Evolutionary conservation across 2,113 vertebrate genomes (phyloP).

Genomic region (Eptatretus burgeri): DNA sequence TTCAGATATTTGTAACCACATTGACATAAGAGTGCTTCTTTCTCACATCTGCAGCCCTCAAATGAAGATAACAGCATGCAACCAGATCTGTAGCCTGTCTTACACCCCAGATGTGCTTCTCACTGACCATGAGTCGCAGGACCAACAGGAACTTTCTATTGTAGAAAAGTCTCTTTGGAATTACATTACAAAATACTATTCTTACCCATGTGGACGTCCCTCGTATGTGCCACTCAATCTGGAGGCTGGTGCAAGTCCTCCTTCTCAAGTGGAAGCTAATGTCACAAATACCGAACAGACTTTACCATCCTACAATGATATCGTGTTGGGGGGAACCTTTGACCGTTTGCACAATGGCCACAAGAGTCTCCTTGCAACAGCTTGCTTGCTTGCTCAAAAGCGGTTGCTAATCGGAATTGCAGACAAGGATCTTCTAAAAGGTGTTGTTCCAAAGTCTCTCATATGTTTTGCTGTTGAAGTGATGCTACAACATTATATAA

Average conservation of each 20-base stretch:
- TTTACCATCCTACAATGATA: not conserved
- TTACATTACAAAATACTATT: too few relatives aligned
- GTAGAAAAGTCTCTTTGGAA: too few relatives aligned
- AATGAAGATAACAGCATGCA: not conserved
- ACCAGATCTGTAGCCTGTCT: not conserved
- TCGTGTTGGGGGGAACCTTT: slow-evolving; percentile 3
- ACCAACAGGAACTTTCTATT: too few relatives aligned
- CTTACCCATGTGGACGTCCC: too few relatives aligned
- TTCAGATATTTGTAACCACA: not conserved
- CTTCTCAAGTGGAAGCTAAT: too few relatives aligned
- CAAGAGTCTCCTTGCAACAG: slow-evolving; percentile 2
- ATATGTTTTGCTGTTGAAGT: too few relatives aligned
- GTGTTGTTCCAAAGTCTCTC: not conserved
- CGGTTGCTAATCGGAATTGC: slow-evolving; percentile 2
- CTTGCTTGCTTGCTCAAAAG: slow-evolving; percentile 1
- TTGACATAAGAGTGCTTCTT: not conserved
- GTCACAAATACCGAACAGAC: too few relatives aligned
- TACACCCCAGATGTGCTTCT: slow-evolving; percentile 1
- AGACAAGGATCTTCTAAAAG: slow-evolving; percentile 3
- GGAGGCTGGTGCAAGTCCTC: too few relatives aligned
- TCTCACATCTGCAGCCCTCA: not conserved
- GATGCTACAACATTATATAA: too few relatives aligned
- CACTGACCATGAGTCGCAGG: not conserved
- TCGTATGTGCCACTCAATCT: too few relatives aligned
- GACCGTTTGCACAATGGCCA: slow-evolving; percentile 5